Base-by-base conservation (phyloP, 1,140 invertebrate genomes). In the Chionoecetes opilio region DNA sequence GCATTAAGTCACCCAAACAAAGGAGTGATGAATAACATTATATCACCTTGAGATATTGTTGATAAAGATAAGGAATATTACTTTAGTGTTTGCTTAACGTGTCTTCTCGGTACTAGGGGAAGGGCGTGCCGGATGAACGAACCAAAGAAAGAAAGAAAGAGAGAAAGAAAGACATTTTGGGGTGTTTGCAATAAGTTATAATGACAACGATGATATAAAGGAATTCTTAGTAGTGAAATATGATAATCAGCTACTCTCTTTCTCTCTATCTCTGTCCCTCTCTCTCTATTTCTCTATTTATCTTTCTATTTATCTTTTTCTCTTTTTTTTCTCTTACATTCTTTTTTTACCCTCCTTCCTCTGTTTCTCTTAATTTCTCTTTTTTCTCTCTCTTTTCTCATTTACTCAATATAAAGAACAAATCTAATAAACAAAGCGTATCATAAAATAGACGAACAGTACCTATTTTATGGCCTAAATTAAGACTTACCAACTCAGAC, bases 11-110 rank as follows among this genome's bases (percentile, higher is more conserved):
- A 75, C 5, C 21, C 63, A 26, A 21, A 75, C 63, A 75, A 75
- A 75, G 63, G n/a, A 75, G 11, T n/a, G n/a, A 75, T 75, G 63
- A 75, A 75, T 75, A 75, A 75, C 63, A 26, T n/a, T 21, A 26
- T n/a, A 0, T 75, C n/a, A 75, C 63, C 63, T 75, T 75, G 63
- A 75, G n/a, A 75, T 75, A 75, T 75, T 75, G 63, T 26, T 75
- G 21, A 75, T n/a, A 75, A 75, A 75, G 63, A 75, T 75, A 75
- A 75, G 6, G 63, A n/a, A 75, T 75, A 75, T 75, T 75, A 75
- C 63, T 75, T 75, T 26, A 75, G 63, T 75, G 63, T 75, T 75
- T 75, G n/a, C 63, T 26, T 75, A 75, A 75, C 63, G 63, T 75
- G 63, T 75, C 63, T 75, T 75, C n/a, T 21, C 63, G 63, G 63